Evolutionary conservation across 2,113 vertebrate species (phyloP).

Genomic region (Aplodontia rufa): DNA sequence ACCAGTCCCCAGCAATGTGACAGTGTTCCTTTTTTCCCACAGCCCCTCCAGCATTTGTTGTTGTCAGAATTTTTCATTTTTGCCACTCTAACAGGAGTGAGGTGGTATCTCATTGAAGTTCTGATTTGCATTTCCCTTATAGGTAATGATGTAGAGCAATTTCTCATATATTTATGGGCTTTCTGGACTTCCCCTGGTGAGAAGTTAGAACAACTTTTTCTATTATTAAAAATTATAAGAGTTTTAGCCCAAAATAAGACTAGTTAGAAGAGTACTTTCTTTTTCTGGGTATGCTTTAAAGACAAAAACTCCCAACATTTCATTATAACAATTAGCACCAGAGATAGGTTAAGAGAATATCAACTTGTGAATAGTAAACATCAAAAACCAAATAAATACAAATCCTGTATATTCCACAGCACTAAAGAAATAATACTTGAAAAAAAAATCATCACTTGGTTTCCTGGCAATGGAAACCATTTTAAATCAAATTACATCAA

Average conservation of each 20-base stretch:
- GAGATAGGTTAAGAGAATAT: slow-evolving; percentile 19
- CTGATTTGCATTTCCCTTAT: too few relatives aligned
- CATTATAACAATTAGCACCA: slow-evolving; percentile 13
- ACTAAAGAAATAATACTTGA: slow-evolving; percentile 15
- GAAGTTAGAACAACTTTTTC: too few relatives aligned
- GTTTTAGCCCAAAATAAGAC: slow-evolving; percentile 9
- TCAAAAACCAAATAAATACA: slow-evolving; percentile 37
- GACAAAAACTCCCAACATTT: background rate
- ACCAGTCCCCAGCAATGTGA: too few relatives aligned
- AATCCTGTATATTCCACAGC: slow-evolving; percentile 6
- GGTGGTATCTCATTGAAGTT: too few relatives aligned
- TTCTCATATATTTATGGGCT: too few relatives aligned
- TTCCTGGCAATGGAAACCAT: slow-evolving; percentile 50
- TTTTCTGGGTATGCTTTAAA: background rate
- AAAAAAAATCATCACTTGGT: slow-evolving; percentile 32
- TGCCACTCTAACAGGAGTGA: too few relatives aligned
- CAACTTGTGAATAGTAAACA: slow-evolving; percentile 41
- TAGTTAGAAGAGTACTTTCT: slow-evolving; percentile 27
- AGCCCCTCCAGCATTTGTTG: too few relatives aligned
- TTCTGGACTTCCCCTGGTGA: too few relatives aligned
- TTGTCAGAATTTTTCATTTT: too few relatives aligned
- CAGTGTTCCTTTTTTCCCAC: too few relatives aligned
- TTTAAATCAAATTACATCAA: slow-evolving; percentile 28
- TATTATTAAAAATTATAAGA: background rate
- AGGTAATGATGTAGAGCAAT: too few relatives aligned